Evolutionary conservation across 1,140 invertebrate species (phyloP), one percentile per base, ranked within the genome.

Genomic region (Calliphora vicina): DNA sequence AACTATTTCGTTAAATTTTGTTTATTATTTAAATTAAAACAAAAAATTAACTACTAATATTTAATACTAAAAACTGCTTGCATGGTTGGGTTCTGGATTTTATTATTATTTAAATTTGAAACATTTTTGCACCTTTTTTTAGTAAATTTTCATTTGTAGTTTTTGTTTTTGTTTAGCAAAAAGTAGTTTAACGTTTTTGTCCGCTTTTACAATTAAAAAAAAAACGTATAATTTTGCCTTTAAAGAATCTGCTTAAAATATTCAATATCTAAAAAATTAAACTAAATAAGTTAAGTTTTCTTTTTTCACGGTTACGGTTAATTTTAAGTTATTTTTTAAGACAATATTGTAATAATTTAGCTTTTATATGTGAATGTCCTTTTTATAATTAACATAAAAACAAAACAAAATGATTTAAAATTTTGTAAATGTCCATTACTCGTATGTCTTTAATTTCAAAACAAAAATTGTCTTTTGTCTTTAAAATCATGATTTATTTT

Each of bases 1-100:
- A 35, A 2, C 17, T 57, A 20, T 81, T 27, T 81, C 1, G 45
- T 57, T 81, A 1, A 29, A 17, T 17, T 82, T 73, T 74, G 35
- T 82, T 82, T 82, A 50, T 82, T 72, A 29, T 72, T 26, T 72
- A 27, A 26, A 72, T n/a, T n/a, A n/a, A n/a, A n/a, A n/a, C n/a
- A n/a, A n/a, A n/a, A n/a, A n/a, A n/a, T n/a, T 74, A 74, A 12
- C 67, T 71, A 71, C 67, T 74, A 35, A 35, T 26, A 27, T 26
- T 26, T 27, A 29, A 27, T 73, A 73, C 35, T 35, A 35, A 35
- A n/a, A 35, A 2, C 35, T 35, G 35, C 35, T 73, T 73, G 26
- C 71, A 50, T 50, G 45, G 45, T 50, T 50, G 12, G 45, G 45
- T 50, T 50, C 12, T n/a, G 35, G 35, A 0, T 35, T 35, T 35